Base-by-base conservation (phyloP, 2,888 invertebrate species). In the Scotopteryx bipunctaria region DNA sequence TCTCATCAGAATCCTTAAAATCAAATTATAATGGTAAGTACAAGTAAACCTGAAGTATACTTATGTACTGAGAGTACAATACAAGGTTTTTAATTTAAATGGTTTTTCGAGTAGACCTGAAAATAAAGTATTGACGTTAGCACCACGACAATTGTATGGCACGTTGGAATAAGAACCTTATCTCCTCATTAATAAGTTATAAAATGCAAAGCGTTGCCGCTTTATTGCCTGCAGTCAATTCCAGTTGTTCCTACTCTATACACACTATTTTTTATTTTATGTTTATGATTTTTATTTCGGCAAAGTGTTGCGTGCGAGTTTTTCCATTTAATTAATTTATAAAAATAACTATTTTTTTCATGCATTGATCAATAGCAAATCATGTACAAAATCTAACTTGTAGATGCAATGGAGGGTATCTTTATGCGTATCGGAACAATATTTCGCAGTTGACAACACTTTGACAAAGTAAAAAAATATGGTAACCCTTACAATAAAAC, bases 141-240 rank as follows among this genome's bases (percentile, higher is more conserved):
- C 76, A 81, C 77, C 77, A 73, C 71, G 65, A 76, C 68, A 67
- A 61, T 62, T 41, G 57, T 76, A 83, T 83, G 83, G 83, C 83
- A 83, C 83, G 64, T 78, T 72, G 67, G 73, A 78, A 77, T 73
- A 67, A 66, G 64, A 67, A 68, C 63, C 64, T 64, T 67, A 69
- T 50, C 59, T 41, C 50, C 58, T 63, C 59, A 38, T 57, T 41
- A 46, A 57, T 64, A 64, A 63, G 57, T 59, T 70, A 61, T 50
- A 63, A 73, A 75, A 76, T 73, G 79, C 72, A 72, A 71, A 62
- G 67, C 73, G 65, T 59, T 59, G 41, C 66, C 66, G 67, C 66
- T 68, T 70, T 77, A 78, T 78, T 80, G 76, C 78, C 78, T 71
- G 71, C 71, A 73, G 71, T 81, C 79, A 81, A 80, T 78, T 82